phyloP scores from a whole-genome alignment of 2,888 invertebrate genomes.

The Hemistola chrysoprasaria region DNA sequence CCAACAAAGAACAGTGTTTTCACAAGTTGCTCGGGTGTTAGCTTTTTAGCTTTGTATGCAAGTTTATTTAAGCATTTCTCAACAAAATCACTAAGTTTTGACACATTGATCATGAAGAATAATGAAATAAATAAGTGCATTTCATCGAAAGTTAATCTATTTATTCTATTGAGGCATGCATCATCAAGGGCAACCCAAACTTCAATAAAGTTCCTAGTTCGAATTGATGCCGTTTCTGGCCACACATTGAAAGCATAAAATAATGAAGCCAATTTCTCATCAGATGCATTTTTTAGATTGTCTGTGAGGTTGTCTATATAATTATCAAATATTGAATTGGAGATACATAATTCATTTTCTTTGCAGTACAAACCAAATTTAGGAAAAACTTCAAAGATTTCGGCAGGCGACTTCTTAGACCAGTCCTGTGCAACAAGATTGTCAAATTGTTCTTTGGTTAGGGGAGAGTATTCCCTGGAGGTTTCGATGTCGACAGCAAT shows the following conservation, averaged over 20 bases:
- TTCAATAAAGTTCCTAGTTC: constrained; percentile 82
- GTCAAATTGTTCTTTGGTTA: constrained; percentile 45
- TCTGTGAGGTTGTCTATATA: constrained; percentile 72
- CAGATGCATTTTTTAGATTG: constrained; percentile 76
- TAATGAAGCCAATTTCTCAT: constrained; percentile 79
- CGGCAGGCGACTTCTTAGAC: constrained; percentile 42
- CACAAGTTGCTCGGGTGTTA: constrained; percentile 84
- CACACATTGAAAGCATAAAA: constrained; percentile 76
- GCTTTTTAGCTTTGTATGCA: constrained; percentile 77
- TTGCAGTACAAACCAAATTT: constrained; percentile 55
- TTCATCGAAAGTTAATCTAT: constrained; percentile 77
- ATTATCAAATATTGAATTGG: constrained; percentile 59
- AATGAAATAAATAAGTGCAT: constrained; percentile 83
- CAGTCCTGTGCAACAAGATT: constrained; percentile 48
- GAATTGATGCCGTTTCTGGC: constrained; percentile 74
- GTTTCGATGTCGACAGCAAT: constrained; percentile 45
- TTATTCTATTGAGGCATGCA: constrained; percentile 75
- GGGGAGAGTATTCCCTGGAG: constrained; percentile 12
- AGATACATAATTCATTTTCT: constrained; percentile 55
- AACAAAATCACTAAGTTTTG: constrained; percentile 80
- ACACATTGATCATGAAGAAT: constrained; percentile 84
- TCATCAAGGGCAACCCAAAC: constrained; percentile 87
- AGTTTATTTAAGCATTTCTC: constrained; percentile 77
- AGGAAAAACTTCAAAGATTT: constrained; percentile 55
- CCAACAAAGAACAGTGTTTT: constrained; percentile 86